Evolutionary conservation across 2,797 vertebrate species (phyloP).

Genomic region (Sebastes flavidus): DNA sequence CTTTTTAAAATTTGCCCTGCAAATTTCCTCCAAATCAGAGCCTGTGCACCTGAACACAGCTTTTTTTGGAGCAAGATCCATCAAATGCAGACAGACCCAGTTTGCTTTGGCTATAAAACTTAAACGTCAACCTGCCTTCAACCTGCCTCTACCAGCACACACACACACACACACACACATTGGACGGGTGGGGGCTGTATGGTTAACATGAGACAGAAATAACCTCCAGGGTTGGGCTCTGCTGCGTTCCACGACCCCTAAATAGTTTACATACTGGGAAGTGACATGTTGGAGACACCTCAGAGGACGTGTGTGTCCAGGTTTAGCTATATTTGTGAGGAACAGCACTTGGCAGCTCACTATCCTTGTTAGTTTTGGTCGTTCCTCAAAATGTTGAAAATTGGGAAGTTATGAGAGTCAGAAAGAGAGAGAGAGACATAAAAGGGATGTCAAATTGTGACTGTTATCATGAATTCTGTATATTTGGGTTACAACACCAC

Average conservation of each 20-base stretch:
- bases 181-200: constrained; percentile 6
- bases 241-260: constrained; percentile 36
- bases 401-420: not conserved
- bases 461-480: not conserved
- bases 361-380: not conserved
- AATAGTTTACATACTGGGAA: constrained; percentile 51
- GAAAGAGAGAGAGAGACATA: not conserved
- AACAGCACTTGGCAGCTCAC: not conserved
- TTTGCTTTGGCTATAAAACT: not conserved
- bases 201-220: constrained; percentile 58
- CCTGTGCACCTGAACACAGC: not conserved
- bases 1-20: not conserved
- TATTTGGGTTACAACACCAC: not conserved
- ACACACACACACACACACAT: not conserved
- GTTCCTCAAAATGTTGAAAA: not conserved
- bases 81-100: not conserved
- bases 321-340: constrained; percentile 3
- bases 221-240: constrained; percentile 60
- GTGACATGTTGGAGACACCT: constrained; percentile 29
- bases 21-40: not conserved
- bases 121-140: not conserved
- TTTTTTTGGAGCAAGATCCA: not conserved
- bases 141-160: not conserved
- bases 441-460: not conserved
- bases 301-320: not conserved